Base-by-base conservation (phyloP, 2,888 invertebrate genomes). In the Stenodema calcarata region DNA sequence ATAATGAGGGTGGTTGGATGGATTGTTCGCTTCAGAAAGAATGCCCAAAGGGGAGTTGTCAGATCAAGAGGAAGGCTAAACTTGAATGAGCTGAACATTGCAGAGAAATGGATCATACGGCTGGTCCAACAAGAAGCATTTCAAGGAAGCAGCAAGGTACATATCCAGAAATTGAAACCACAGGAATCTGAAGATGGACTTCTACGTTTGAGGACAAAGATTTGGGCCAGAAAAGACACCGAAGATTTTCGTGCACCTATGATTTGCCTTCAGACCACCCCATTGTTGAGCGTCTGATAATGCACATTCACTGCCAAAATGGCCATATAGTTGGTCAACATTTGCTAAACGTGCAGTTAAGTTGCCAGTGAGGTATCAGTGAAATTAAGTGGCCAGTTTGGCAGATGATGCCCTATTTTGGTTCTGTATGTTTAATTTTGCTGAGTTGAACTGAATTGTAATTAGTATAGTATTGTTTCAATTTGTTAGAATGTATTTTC, bases 221-320 rank as follows among this genome's bases (percentile, higher is more conserved):
- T 87, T 23, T 79, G 81, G 78, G 85, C 76, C 6, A 73, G 79
- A 41, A 47, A 85, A 30, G 85, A 86, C 47, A 80, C 86, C 7
- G 86, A 86, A 44, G 80, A 85, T 80, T 87, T 86, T 73, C 78
- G 86, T 6, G 16, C 70, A 12, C 87, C 85, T n/a, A 18, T 73
- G 16, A 80, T 87, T 70, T 87, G 18, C 86, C 87, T 14, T 78
- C 85, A 30, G 41, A 86, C 41, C 87, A 87, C 80, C 9, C 27
- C 16, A 47, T 82, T 18, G 75, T 83, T n/a, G 73, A 69, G 50
- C 70, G 28, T 16, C 23, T 87, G 47, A 79, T 88, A n/a, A 23
- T 18, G 1, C 47, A 86, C 18, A n/a, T 41, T 1, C 87, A 86
- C 44, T 28, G 27, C 28, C 42, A 62, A 27, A 70, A 80, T 50